Evolutionary conservation across 1,140 invertebrate species (phyloP), one percentile per base, ranked within the genome.

Genomic region (Bombus polaris): DNA sequence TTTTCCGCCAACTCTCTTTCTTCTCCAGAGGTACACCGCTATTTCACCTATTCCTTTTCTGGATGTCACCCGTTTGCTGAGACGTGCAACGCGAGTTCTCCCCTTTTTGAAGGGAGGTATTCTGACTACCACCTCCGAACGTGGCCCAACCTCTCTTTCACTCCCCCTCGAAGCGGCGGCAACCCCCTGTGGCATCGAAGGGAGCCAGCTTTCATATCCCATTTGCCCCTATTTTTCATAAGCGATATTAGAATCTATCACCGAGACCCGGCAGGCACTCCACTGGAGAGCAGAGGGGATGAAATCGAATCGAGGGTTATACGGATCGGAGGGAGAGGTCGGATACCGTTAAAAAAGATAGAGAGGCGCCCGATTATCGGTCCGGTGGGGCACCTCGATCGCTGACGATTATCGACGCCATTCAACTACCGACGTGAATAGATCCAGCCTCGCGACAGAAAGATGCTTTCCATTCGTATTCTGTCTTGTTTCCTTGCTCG

Each of bases 341-440:
- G 76, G 90, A 92, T 91, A 89, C 83, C 89, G 90, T 90, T 93
- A 88, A 91, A 91, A 88, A 92, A 90, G 87, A 91, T 88, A 86
- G 73, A 84, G 70, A 88, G 87, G 79, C 39, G 53, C n/a, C 68
- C 85, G 89, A 91, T 93, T 93, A 92, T 91, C 85, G 90, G 79
- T 47, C 59, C 86, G 88, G 90, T 89, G 81, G 89, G 87, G 75
- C 89, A 71, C 86, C 88, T 85, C 88, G 92, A 93, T 93, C 90
- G 91, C 81, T 87, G 87, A 87, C 91, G 93, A 93, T 94, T 94
- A 93, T 93, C 91, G 93, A 91, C 84, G 87, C 92, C 89, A 93
- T 93, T 93, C 88, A 91, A 90, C 85, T 85, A 76, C 57, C 89
- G 83, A 88, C 83, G 90, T 91, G 89, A 92, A 92, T 92, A 88